Evolutionary conservation across 2,888 invertebrate genomes (phyloP), one percentile per base, ranked within the genome.

Genomic region (Diloba caeruleocephala): DNA sequence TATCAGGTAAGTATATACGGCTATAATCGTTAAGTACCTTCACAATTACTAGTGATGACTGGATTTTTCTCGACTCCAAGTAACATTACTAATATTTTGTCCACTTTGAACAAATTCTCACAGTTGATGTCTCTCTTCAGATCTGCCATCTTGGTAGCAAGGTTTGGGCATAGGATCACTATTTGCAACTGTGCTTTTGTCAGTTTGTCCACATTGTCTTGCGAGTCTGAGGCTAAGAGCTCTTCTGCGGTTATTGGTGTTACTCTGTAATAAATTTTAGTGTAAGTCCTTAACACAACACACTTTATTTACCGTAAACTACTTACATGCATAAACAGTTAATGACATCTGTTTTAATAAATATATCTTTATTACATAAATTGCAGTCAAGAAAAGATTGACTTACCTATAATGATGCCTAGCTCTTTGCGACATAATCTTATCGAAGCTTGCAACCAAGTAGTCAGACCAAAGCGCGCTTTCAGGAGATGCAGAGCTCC

Each of bases 391-490:
- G 9, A 14, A 1, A n/a, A 29, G 43, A 38, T 33, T 33, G 31
- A 32, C 19, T 37, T 88, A 97, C 97, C 96, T 97, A 92, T 97
- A 97, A 62, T 97, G 96, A 73, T 96, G 96, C 74, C 96, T 94
- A 56, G 96, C 96, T 78, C 97, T 95, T 80, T 97, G 97, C 59
- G 96, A 96, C 90, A 96, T 96, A 71, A 97, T 97, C 89, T 97
- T 97, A 84, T 97, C 96, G 86, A 97, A 97, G 86, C 97, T 97
- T 48, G 96, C 96, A 37, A 96, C 95, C 69, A 97, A 95, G 85
- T 97, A 97, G 80, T 96, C 96, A 12, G 97, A 96, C 96, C 97
- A 97, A 43, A 97, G 87, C 15, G 95, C 95, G 58, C 97, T 97
- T 67, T 96, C 96, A 41, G 97, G 96, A 71, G 97, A 97, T 54